phyloP scores from a whole-genome alignment of 2,797 vertebrate genomes.

The Chelidonichthys spinosus region DNA sequence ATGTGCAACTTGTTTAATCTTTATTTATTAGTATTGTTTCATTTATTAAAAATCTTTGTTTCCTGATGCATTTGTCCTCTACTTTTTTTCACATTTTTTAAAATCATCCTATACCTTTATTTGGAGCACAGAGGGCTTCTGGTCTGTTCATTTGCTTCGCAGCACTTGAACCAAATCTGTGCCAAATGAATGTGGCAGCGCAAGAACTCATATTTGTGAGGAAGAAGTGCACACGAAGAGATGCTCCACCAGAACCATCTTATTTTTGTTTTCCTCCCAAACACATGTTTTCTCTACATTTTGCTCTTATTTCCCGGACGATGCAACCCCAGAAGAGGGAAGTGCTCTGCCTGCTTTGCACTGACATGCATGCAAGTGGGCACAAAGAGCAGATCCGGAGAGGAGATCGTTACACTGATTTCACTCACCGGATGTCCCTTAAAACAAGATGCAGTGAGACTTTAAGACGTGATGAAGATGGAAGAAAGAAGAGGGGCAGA shows the following conservation, averaged over 20 bases:
- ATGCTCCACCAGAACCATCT: conserved; percentile 32
- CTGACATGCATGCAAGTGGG: conserved; percentile 32
- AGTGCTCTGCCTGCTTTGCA: conserved; percentile 27
- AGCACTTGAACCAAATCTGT: conserved; percentile 28
- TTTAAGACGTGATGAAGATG: neutral
- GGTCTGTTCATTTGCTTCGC: conserved; percentile 7
- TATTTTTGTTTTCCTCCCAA: conserved; percentile 57
- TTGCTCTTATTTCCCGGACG: conserved; percentile 49
- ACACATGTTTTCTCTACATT: conserved; percentile 52
- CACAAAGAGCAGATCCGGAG: conserved; percentile 5
- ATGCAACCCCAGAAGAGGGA: conserved; percentile 39
- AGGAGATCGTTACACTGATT: conserved; percentile 16
- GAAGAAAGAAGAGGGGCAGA: conserved; percentile 6
- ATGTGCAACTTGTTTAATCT: conserved; percentile 78
- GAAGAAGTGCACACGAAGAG: neutral
- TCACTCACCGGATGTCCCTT: conserved; percentile 23
- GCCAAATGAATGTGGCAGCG: conserved; percentile 35
- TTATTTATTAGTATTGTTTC: conserved; percentile 85
- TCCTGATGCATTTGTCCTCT: conserved; percentile 58
- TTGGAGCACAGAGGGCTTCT: neutral
- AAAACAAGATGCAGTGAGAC: conserved; percentile 30
- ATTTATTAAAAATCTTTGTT: conserved; percentile 82
- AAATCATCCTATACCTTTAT: neutral
- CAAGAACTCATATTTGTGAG: conserved; percentile 16
- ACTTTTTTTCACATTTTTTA: neutral